Conservation (phyloP, 2,113 vertebrate species). For the Stomatorhinus ivindoensis region DNA sequence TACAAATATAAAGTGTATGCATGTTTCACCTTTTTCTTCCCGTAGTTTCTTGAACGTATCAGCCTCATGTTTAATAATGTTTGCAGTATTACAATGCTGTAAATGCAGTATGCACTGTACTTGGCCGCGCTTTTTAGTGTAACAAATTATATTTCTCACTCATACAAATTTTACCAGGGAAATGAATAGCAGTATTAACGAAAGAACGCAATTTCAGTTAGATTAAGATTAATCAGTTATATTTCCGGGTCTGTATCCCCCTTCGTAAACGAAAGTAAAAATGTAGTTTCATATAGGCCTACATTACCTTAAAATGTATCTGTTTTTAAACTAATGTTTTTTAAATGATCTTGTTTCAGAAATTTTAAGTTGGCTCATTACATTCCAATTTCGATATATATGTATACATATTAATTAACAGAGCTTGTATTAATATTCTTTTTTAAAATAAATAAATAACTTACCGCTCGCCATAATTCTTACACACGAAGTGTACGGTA, state of each 20-base stretch:
- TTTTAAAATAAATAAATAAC: not conserved
- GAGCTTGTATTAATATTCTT: not conserved
- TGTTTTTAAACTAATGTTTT: not conserved
- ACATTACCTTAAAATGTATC: not conserved
- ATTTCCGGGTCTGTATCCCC: not conserved
- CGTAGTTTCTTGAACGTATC: not conserved
- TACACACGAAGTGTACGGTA: not conserved
- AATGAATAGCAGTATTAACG: not conserved
- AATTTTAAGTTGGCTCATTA: not conserved
- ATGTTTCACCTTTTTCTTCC: not conserved
- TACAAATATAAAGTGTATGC: not conserved
- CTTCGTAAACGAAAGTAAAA: not conserved
- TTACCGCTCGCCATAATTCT: not conserved
- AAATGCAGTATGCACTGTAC: too few species aligned
- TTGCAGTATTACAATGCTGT: too few species aligned
- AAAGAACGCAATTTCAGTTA: not conserved
- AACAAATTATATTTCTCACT: not conserved
- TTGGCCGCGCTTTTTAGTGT: not conserved
- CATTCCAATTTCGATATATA: not conserved
- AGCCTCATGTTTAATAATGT: too few species aligned
- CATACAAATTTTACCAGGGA: not conserved
- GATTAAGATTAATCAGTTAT: not conserved
- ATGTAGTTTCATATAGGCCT: not conserved
- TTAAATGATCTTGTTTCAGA: not conserved
- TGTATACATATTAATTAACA: not conserved